Evolutionary conservation across 2,797 vertebrate genomes (phyloP).

Genomic region (Myotis myotis): DNA sequence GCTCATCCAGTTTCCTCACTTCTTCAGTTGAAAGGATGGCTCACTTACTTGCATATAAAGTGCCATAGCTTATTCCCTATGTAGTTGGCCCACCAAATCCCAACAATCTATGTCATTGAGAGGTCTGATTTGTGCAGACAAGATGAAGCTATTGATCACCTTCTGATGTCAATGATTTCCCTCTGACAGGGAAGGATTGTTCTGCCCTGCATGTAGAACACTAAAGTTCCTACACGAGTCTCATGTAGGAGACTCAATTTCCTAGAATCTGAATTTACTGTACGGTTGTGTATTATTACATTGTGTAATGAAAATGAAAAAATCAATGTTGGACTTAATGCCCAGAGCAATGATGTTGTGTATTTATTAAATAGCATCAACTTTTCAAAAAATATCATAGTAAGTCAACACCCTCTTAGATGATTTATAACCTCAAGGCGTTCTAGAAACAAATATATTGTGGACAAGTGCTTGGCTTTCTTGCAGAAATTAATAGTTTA

Average conservation of each 20-base stretch:
- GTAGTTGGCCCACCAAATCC: background rate
- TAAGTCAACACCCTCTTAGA: background rate
- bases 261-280: background rate
- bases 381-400: background rate
- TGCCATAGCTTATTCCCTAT: background rate
- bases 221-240: background rate
- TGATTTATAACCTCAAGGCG: background rate
- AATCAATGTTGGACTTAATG: background rate
- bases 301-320: background rate
- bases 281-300: background rate
- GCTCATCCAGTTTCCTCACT: background rate
- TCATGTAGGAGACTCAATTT: background rate
- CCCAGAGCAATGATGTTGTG: background rate
- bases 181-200: background rate
- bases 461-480: conserved; percentile 18
- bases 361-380: conserved; percentile 9
- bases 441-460: conserved; percentile 36
- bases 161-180: background rate
- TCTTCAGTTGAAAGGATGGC: background rate
- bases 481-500: conserved; percentile 53
- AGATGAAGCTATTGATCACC: background rate
- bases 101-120: background rate
- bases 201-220: background rate
- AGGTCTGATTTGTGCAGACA: background rate
- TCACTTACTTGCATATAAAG: background rate